Evolutionary conservation across 2,888 invertebrate species (phyloP), one percentile per base, ranked within the genome.

Genomic region (Mythimna impura): DNA sequence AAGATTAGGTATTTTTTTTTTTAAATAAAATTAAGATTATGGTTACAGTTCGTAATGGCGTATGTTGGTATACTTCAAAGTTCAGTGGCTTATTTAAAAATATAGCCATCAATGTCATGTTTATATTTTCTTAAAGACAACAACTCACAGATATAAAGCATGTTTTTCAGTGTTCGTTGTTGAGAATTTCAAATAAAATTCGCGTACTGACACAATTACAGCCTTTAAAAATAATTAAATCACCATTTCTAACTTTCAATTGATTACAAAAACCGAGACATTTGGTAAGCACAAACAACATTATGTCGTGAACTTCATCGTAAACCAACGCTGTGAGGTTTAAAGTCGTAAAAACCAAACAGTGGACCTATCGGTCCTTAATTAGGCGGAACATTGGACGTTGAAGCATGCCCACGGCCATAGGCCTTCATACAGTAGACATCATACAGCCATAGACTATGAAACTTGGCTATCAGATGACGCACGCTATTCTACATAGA

Each of bases 401-500:
- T 67, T 82, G 78, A 22, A 82, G 79, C 57, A 78, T 78, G 61
- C 54, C 64, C 14, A 71, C n/a, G 1, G 50, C 34, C 36, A 54
- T 66, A 14, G 40, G 30, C 62, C 66, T 25, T 50, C 14, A 80
- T 40, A 57, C 43, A 62, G 65, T 73, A 78, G 54, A 79, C 61
- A 73, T 60, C 66, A 58, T 50, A 66, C 74, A 65, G 80, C 80
- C 73, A 73, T 66, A n/a, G 65, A 62, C 22, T 43, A 66, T 54
- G 57, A 34, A 66, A 63, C 34, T 66, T 73, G 71, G 79, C 79
- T 80, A 71, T 84, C 80, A 81, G 76, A 80, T 64, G 81, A 78
- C 65, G 62, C 80, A 83, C 78, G 85, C 78, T 82, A 60, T 81
- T 79, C 54, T 76, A 78, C 66, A 77, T 78, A 80, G 76, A 79